Evolutionary conservation across 2,113 vertebrate species (phyloP), one percentile per base, ranked within the genome.

Genomic region (Cyanoramphus novaezelandiae): DNA sequence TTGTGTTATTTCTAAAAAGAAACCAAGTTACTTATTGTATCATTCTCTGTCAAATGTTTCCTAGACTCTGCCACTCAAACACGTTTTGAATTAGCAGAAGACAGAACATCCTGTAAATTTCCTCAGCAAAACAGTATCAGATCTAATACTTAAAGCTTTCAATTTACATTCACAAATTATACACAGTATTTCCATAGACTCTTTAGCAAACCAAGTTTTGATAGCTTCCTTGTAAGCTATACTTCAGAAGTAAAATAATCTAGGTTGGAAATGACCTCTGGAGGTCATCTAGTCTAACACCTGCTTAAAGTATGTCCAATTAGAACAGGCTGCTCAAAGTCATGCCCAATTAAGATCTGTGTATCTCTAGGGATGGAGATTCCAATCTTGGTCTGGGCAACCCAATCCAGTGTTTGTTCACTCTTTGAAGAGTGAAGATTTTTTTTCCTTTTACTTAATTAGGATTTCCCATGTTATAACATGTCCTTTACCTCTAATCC

Each of bases 341-440:
- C n/a, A 33, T 3, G 4, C 25, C 44, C 7, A 50, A 10, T 44
- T 17, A 81, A 78, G 65, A 10, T 82, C 7, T 46, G 55, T 46
- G 7, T 41, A 69, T n/a, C 59, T 60, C 21, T 7, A 49, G 53
- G 43, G 77, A 84, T 1, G 19, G 25, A 52, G 6, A 55, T 50
- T 82, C 18, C 31, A 82, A 6, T 57, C 17, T 37, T 33, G 3
- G 2, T 28, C 29, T 21, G 10, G 20, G 24, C 9, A 88, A 85
- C 7, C 17, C 19, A 41, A 27, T 53, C 24, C 18, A 39, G 41
- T 19, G 1, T 18, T 21, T 43, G 15, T 8, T n/a, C n/a, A 31
- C 6, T 46, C 14, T 23, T 5, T 2, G 4, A 37, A n/a, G 27
- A 62, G 10, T 2, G 4, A 37, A n/a, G 27, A 62, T 10, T 3